These are phyloP conservation scores for Polyploca ridens DNA, from an alignment of 2,888 invertebrate species.

Conservation along the genomic window DNA sequence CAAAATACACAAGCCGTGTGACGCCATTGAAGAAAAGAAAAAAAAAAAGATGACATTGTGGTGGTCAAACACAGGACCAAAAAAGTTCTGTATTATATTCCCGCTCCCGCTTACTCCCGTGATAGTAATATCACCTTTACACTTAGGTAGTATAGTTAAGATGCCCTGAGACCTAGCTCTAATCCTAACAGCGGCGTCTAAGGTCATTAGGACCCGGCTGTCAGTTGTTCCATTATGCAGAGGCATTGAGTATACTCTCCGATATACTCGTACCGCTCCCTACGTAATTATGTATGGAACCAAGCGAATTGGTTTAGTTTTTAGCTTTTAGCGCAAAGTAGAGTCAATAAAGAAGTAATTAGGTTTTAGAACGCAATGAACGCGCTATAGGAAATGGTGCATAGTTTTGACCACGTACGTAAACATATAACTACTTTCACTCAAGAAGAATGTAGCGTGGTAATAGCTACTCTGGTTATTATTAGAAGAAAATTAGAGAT, in stretches of 20 bases:
- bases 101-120: not conserved
- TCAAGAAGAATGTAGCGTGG: too few species aligned
- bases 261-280: not conserved
- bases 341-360: not conserved
- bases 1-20: too few species aligned
- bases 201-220: slow-evolving; percentile 15
- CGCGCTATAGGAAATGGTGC: not conserved
- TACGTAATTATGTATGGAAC: not conserved
- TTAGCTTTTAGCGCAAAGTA: not conserved
- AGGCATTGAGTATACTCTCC: not conserved
- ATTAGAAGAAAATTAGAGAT: too few species aligned
- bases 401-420: too few species aligned
- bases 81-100: not conserved
- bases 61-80: too few species aligned
- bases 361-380: not conserved
- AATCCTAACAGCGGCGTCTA: slow-evolving; percentile 14
- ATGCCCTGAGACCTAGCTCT: slow-evolving; percentile 11
- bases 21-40: too few species aligned
- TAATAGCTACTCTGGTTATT: too few species aligned
- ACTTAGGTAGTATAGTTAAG: slow-evolving; percentile 11
- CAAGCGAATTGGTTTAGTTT: not conserved
- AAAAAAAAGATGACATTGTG: too few species aligned
- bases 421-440: too few species aligned
- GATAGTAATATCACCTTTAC: not conserved
- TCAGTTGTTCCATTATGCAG: slow-evolving; percentile 15